Evolutionary conservation across 2,888 invertebrate genomes (phyloP), one percentile per base, ranked within the genome.

Genomic region (Chrysolina haemoptera): DNA sequence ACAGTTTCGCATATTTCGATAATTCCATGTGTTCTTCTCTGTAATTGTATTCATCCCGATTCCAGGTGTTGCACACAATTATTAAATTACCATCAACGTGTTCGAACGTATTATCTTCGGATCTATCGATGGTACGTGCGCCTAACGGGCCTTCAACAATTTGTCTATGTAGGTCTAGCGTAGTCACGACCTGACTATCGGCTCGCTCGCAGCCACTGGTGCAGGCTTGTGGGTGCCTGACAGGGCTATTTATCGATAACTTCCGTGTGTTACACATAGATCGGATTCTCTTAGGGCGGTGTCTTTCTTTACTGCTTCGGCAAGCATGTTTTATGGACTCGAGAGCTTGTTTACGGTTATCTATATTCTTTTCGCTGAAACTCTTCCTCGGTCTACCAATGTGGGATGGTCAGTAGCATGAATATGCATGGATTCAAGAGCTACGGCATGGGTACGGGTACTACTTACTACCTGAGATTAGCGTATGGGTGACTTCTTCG

Each of bases 161-260:
- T 84, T 84, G 84, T 84, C 84, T 82, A 84, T 84, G 83, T 84
- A 83, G 84, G 84, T 84, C 84, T 84, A 75, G 81, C 76, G 81
- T 76, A 82, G 84, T 85, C 84, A 85, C 84, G 84, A 85, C 79
- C 8, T 8, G 35, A 35, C 35, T 63, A 63, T 63, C 63, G 63
- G 68, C 68, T 71, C 65, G 77, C 75, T 74, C 78, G 77, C 80
- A 79, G 78, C 79, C 77, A 78, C 78, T 79, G 78, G 22, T 48
- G n/a, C 77, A 78, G 81, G 85, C 85, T 85, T 83, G 86, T 86
- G 86, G 85, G 85, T 85, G 84, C 84, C 77, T 80, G 84, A 84
- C 84, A 84, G 82, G 81, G 82, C 82, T 81, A 85, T 85, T 85
- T 85, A 85, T 83, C 81, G 83, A 78, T 79, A 81, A 85, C 85